These are phyloP conservation scores for Gambusia holbrooki DNA, from an alignment of 2,113 vertebrate genomes.

Conservation along the genomic window DNA sequence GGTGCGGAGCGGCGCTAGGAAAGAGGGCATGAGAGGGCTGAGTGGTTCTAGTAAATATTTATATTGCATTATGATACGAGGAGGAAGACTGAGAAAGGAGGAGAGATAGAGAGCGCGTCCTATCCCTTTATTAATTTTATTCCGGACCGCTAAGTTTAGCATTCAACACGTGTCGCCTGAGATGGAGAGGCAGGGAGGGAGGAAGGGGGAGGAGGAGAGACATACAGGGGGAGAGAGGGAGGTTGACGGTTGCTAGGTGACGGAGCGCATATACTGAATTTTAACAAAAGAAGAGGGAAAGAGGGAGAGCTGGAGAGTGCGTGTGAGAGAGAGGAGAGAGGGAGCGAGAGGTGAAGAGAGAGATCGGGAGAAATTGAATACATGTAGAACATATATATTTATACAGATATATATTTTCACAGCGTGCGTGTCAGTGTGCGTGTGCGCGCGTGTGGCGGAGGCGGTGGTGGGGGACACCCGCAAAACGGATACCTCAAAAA, in stretches of 20 bases:
- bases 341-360: conserved; percentile 72
- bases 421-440: conserved; percentile 39
- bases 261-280: conserved; percentile 87
- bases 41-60: conserved; percentile 86
- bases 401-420: conserved; percentile 78
- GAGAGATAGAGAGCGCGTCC: conserved; percentile 70
- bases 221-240: conserved; percentile 72
- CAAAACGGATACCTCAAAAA: conserved; percentile 82
- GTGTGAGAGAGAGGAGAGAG: conserved; percentile 62
- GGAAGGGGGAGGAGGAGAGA: conserved; percentile 62
- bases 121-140: conserved; percentile 83
- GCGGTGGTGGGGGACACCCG: conserved; percentile 60
- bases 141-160: conserved; percentile 86
- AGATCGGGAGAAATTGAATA: conserved; percentile 82
- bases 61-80: conserved; percentile 83
- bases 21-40: conserved; percentile 69
- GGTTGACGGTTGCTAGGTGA: conserved; percentile 87
- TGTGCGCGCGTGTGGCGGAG: conserved; percentile 37
- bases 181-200: conserved; percentile 75
- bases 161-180: conserved; percentile 88
- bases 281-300: conserved; percentile 86
- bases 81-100: conserved; percentile 43
- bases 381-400: conserved; percentile 83
- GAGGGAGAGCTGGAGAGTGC: conserved; percentile 74
- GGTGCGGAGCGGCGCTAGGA: conserved; percentile 51